Evolutionary conservation across 1,140 invertebrate species (phyloP), one percentile per base, ranked within the genome.

Genomic region (Eumeta japonica): DNA sequence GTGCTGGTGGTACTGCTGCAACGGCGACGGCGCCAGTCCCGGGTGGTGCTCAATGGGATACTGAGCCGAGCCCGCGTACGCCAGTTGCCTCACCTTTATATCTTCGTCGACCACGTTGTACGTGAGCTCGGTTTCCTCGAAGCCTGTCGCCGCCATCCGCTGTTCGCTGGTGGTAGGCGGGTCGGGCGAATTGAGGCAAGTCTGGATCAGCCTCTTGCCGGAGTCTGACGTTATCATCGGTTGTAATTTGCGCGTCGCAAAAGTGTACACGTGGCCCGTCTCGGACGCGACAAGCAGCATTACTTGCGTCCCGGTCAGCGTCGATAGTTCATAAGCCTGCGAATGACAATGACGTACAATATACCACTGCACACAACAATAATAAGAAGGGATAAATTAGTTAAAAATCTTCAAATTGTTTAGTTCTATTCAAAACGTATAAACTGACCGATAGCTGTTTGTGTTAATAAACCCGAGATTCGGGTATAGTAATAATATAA

Each of bases 161-260:
- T 97, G 94, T 75, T 97, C 93, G 43, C 77, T 76, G 34, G 80
- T 76, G 18, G 88, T 89, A 33, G 89, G 89, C 32, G 92, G 91
- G 71, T 98, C 95, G 16, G 97, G 96, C 29, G 94, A 95, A 75
- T 98, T 98, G 16, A 99, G 82, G 75, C 97, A 99, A 36, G 94
- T 97, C 76, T 99, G 96, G 58, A 99, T 99, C 31, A 99, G 81
- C 30, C 93, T 89, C 75, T 99, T 99, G 31, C 97, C 97, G 38
- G 94, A 93, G 61, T 99, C 97, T 52, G 93, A 97, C 10, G 94
- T 97, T 64, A 99, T 99, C 95, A 99, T 99, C 33, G 97, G 97
- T 73, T 99, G 95, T 28, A 99, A 80, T 75, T 99, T 99, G 37
- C 94, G 81, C 31, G 97, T 99, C 18, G 97, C 97, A 79, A 98